Conservation (phyloP, 2,888 invertebrate genomes). For the Toxonevra muliebris region DNA sequence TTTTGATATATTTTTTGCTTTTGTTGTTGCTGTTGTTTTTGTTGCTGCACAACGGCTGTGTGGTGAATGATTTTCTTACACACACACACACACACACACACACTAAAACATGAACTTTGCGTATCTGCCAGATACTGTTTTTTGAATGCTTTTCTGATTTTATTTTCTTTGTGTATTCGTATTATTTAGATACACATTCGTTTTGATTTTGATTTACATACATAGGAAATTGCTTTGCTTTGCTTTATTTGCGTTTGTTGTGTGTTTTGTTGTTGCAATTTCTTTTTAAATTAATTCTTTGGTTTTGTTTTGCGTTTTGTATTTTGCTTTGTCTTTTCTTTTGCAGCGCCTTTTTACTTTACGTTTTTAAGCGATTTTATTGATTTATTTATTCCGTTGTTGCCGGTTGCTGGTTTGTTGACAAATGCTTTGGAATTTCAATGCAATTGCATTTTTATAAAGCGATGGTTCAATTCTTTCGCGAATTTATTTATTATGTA, state of each 20-base stretch:
- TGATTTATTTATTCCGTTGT: constrained; percentile 23
- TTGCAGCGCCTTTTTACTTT: not conserved
- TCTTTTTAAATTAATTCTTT: not conserved
- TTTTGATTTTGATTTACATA: constrained; percentile 10
- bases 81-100: not conserved
- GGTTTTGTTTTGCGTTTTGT: constrained; percentile 9
- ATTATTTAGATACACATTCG: constrained; percentile 8
- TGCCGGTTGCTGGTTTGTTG: constrained; percentile 23
- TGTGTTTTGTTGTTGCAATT: not conserved
- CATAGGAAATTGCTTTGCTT: not conserved
- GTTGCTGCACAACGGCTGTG: not conserved
- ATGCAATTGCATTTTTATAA: not conserved
- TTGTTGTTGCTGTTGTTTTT: not conserved
- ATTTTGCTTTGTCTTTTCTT: not conserved
- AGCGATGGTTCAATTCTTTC: too few relatives aligned
- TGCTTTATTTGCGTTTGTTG: not conserved
- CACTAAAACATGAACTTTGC: not conserved
- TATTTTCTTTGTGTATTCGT: constrained; percentile 11
- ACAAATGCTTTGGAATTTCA: constrained; percentile 25
- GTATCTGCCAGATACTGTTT: not conserved
- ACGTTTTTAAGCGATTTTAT: constrained; percentile 17
- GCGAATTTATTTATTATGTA: too few relatives aligned
- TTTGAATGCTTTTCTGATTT: constrained; percentile 5
- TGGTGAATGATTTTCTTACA: constrained; percentile 8
- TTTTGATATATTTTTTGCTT: not conserved